These are phyloP conservation scores for Drosophila setifemur DNA, from an alignment of 1,140 invertebrate species.

Conservation along the genomic window DNA sequence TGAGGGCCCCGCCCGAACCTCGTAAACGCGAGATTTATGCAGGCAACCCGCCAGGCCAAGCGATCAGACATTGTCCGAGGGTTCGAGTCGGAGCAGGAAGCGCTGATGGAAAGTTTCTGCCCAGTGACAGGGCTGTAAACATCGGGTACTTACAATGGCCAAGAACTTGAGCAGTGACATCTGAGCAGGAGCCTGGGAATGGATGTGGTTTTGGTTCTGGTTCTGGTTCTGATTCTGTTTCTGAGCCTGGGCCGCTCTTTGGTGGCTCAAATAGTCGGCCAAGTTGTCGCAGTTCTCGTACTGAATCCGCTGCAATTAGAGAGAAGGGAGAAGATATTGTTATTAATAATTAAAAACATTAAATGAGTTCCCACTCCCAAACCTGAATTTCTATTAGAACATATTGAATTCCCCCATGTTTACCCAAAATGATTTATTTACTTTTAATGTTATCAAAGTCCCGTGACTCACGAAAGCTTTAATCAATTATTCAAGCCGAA, in stretches of 20 bases:
- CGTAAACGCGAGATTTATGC: slow-evolving; percentile 72
- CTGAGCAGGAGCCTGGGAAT: slow-evolving; percentile 50
- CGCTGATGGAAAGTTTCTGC: slow-evolving; percentile 24
- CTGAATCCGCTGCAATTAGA: slow-evolving; percentile 53
- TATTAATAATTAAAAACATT: not conserved
- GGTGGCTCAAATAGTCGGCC: slow-evolving; percentile 71
- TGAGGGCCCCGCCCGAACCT: slow-evolving; percentile 29
- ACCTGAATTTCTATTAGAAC: not conserved
- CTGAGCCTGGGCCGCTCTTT: slow-evolving; percentile 58
- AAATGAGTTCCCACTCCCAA: not conserved
- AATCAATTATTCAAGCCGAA: slow-evolving; percentile 65
- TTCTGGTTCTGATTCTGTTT: slow-evolving; percentile 1
- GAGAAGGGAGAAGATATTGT: slow-evolving; percentile 9
- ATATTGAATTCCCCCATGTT: not conserved
- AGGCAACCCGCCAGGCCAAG: slow-evolving; percentile 53
- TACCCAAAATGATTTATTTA: no score
- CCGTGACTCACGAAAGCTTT: slow-evolving; percentile 45
- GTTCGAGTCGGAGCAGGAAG: slow-evolving; percentile 66
- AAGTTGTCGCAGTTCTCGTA: slow-evolving; percentile 73
- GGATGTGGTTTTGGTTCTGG: slow-evolving; percentile 14
- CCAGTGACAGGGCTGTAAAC: slow-evolving; percentile 4
- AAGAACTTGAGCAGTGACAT: slow-evolving; percentile 86
- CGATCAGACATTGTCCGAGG: slow-evolving; percentile 61
- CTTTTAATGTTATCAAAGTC: not conserved
- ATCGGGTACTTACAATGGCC: slow-evolving; percentile 85